Percentiles rank a stretch among this genome's conserved stretches.
Conservation (phyloP, 2,113 vertebrate genomes). For the Brachypodius melanocephalos region DNA sequence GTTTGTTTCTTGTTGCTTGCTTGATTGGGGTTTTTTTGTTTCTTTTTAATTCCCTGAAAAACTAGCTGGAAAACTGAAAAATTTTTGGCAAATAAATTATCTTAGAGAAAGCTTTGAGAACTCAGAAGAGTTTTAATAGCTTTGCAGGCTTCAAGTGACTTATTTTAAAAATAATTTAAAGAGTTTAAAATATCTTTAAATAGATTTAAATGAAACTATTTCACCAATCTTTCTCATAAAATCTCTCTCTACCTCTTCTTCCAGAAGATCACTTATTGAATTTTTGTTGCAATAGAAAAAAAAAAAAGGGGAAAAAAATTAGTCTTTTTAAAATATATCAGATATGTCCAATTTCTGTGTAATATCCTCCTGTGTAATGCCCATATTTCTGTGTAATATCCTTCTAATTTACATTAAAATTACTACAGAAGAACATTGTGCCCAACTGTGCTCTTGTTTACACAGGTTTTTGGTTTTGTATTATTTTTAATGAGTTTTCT, state of each 20-base stretch:
- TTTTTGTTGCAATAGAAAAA: background rate
- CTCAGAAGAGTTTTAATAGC: background rate
- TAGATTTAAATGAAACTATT: background rate
- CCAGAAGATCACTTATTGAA: background rate
- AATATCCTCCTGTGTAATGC: background rate
- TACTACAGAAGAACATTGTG: background rate
- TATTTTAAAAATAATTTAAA: background rate
- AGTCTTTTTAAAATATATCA: background rate
- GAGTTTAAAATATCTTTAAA: background rate
- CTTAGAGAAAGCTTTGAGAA: background rate
- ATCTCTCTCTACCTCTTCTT: background rate
- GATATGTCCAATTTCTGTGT: background rate
- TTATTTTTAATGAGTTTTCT: background rate
- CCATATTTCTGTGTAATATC: background rate
- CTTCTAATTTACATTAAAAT: background rate
- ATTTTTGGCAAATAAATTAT: background rate
- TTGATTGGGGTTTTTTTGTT: background rate
- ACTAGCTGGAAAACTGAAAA: background rate
- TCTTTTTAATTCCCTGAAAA: background rate
- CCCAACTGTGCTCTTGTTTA: background rate
- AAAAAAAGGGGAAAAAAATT: background rate
- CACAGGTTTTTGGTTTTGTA: background rate
- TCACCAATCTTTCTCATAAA: background rate
- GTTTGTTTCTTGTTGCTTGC: background rate
- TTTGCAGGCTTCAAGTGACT: background rate